phyloP scores from a whole-genome alignment of 1,140 invertebrate species.

The Tachypleus tridentatus region DNA sequence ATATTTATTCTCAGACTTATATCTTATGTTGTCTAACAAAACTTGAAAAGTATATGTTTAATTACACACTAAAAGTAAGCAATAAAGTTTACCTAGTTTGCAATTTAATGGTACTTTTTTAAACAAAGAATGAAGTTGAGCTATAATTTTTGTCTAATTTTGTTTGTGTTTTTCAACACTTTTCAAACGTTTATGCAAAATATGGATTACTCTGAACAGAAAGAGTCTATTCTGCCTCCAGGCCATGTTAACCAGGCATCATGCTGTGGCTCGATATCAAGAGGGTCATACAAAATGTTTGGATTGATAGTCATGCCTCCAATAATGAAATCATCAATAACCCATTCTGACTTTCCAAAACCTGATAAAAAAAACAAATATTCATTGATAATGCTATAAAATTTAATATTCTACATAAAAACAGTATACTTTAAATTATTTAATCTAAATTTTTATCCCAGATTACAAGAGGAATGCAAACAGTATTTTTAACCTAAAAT shows the following conservation, averaged over 20 bases:
- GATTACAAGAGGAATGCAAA: no score
- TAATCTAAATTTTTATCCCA: neutral
- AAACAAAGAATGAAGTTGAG: no score
- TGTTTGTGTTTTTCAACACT: no score
- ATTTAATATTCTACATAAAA: no score
- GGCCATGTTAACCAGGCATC: conserved; percentile 37
- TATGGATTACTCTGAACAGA: conserved; percentile 29
- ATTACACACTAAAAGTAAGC: no score
- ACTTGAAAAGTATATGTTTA: no score
- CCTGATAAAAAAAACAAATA: conserved; percentile 1
- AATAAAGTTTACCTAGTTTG: no score
- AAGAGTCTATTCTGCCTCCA: conserved; percentile 29
- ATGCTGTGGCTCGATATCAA: conserved; percentile 25
- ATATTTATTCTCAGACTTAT: no score
- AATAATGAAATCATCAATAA: conserved; percentile 38
- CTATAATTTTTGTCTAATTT: no score
- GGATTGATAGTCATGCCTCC: conserved; percentile 32
- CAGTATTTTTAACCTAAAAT: neutral
- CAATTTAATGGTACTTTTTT: no score
- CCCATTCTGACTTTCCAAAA: conserved; percentile 30
- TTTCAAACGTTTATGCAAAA: conserved; percentile 22
- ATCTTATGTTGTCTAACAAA: no score
- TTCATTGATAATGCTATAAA: no score
- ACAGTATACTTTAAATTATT: neutral
- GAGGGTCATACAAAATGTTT: conserved; percentile 33